phyloP scores from a whole-genome alignment of 1,140 invertebrate genomes.

The Bombus pyrosoma region DNA sequence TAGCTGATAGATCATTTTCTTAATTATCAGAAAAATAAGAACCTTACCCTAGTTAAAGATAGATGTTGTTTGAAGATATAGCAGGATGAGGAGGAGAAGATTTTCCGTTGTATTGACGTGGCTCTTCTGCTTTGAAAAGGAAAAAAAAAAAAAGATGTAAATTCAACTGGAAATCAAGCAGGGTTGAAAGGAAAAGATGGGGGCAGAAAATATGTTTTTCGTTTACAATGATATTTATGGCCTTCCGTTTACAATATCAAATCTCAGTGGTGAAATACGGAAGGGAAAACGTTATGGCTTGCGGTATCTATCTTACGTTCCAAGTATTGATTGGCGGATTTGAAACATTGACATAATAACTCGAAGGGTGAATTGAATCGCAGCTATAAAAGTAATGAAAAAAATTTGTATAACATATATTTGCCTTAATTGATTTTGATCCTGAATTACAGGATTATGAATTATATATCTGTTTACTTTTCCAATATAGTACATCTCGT shows the following conservation, averaged over 20 bases:
- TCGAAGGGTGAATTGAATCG: background rate
- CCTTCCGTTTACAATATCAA: background rate
- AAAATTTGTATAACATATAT: background rate
- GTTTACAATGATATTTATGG: background rate
- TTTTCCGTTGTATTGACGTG: background rate
- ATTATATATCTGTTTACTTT: too few species aligned
- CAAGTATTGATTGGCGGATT: background rate
- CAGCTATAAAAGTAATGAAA: background rate
- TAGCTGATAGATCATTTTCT: background rate
- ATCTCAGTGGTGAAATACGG: background rate
- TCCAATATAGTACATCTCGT: background rate
- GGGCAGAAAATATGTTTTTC: background rate
- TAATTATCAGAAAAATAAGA: background rate
- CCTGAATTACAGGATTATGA: too few species aligned
- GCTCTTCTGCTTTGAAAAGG: too few species aligned
- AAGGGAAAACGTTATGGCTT: too few species aligned
- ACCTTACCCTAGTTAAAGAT: background rate
- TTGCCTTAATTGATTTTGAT: background rate
- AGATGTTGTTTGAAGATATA: background rate
- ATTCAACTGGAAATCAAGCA: background rate
- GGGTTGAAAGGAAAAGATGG: background rate
- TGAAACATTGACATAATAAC: background rate
- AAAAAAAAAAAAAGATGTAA: background rate
- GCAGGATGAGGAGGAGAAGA: background rate
- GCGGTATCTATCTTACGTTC: background rate